These are phyloP conservation scores for Brachionus sp. DNA, from an alignment of 1,140 invertebrate genomes.

Conservation along the genomic window DNA sequence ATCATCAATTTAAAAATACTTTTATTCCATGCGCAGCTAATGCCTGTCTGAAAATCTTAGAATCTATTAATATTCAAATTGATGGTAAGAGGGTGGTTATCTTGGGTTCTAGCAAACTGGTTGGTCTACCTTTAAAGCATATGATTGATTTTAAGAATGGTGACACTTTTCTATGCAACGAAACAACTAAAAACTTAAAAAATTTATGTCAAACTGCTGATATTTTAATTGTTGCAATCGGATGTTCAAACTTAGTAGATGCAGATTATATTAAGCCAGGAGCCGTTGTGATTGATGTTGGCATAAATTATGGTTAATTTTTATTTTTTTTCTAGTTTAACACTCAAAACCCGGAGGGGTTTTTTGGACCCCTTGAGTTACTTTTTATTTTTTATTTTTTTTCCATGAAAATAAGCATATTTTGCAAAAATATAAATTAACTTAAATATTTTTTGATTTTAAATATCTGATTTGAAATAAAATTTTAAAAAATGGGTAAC, in stretches of 20 bases:
- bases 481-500: too few species aligned
- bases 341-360: too few species aligned
- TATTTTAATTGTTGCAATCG: conserved; percentile 92
- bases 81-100: conserved; percentile 84
- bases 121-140: conserved; percentile 81
- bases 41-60: conserved; percentile 86
- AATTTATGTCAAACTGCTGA: conserved; percentile 71
- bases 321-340: not conserved
- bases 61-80: conserved; percentile 66
- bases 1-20: conserved; percentile 68
- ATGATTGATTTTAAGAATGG: conserved; percentile 64
- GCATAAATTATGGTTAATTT: conserved; percentile 71
- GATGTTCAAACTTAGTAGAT: conserved; percentile 82
- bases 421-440: too few species aligned
- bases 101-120: conserved; percentile 91
- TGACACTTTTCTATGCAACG: conserved; percentile 93
- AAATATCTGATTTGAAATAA: too few species aligned
- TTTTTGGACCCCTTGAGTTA: too few species aligned
- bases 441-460: too few species aligned
- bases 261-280: conserved; percentile 95
- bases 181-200: conserved; percentile 78
- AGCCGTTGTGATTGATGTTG: conserved; percentile 97
- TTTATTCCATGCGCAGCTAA: conserved; percentile 91
- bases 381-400: too few species aligned
- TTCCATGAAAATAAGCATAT: too few species aligned